phyloP scores from a whole-genome alignment of 2,113 vertebrate genomes.

The Colinus virginianus region DNA sequence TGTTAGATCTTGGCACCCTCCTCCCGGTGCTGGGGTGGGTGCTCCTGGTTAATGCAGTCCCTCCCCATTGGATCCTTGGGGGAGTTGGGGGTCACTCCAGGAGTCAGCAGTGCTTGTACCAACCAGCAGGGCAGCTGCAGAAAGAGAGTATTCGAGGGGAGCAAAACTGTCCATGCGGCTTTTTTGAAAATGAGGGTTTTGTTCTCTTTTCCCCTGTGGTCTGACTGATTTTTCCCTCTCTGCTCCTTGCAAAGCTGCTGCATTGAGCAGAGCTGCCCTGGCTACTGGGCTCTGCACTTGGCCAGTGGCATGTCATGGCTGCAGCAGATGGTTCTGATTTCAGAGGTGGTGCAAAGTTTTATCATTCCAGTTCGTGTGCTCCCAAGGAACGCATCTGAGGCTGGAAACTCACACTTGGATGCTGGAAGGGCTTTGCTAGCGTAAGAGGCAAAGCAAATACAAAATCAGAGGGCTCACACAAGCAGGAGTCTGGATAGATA shows the following conservation, averaged over 20 bases:
- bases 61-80: rapidly evolving
- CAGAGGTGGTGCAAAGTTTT: conserved; percentile 50
- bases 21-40: neutral
- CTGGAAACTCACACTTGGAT: neutral
- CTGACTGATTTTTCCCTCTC: neutral
- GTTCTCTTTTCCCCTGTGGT: neutral
- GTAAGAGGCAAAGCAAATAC: neutral
- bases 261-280: conserved; percentile 48
- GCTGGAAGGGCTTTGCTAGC: conserved; percentile 20
- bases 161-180: neutral
- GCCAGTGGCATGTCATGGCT: conserved; percentile 19
- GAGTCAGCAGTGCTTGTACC: rapidly evolving
- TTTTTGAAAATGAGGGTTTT: neutral
- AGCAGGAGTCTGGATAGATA: neutral
- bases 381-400: neutral
- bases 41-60: neutral
- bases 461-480: neutral
- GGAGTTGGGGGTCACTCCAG: neutral
- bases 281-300: conserved; percentile 64
- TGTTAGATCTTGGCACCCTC: neutral
- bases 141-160: neutral
- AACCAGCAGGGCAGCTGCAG: neutral
- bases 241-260: neutral
- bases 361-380: conserved; percentile 15
- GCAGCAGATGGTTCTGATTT: conserved; percentile 69